Percentiles rank a stretch among this genome's conserved stretches.
Evolutionary conservation across 2,888 invertebrate genomes (phyloP).

Genomic region (Coremacera marginata): DNA sequence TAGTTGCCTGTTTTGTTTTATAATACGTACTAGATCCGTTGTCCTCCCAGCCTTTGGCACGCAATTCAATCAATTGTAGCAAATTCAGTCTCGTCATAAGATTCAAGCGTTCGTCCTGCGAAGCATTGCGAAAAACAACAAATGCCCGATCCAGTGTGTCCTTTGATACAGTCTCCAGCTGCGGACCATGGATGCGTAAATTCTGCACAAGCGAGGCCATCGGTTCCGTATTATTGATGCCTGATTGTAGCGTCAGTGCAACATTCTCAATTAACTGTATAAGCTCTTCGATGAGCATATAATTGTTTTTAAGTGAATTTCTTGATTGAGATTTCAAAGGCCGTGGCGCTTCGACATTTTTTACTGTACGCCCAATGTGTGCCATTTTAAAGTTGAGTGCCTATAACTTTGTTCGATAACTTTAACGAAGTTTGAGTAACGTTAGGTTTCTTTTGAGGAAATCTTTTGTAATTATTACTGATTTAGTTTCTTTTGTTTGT

Average conservation of each 20-base stretch:
- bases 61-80: conserved; percentile 91
- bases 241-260: conserved; percentile 81
- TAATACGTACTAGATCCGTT: conserved; percentile 90
- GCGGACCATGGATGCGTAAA: conserved; percentile 83
- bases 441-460: conserved; percentile 25
- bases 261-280: conserved; percentile 87
- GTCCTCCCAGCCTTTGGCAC: conserved; percentile 92
- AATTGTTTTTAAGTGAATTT: conserved; percentile 65
- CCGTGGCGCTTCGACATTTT: conserved; percentile 82
- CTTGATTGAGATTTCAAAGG: conserved; percentile 77
- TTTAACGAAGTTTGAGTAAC: background rate
- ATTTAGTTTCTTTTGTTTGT: conserved; percentile 25
- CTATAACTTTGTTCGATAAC: conserved; percentile 27
- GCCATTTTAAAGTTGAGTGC: conserved; percentile 58
- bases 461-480: conserved; percentile 16
- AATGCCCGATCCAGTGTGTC: conserved; percentile 88
- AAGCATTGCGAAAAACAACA: conserved; percentile 89
- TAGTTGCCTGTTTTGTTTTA: conserved; percentile 75
- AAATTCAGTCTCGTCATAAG: conserved; percentile 87
- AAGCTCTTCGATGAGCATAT: conserved; percentile 80
- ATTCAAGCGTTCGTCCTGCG: conserved; percentile 88
- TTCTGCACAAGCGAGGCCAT: conserved; percentile 84
- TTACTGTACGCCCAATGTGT: conserved; percentile 78
- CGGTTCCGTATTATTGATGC: conserved; percentile 78
- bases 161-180: conserved; percentile 85